These are phyloP conservation scores for Spilosoma lubricipeda DNA, from an alignment of 2,888 invertebrate genomes.

Conservation along the genomic window DNA sequence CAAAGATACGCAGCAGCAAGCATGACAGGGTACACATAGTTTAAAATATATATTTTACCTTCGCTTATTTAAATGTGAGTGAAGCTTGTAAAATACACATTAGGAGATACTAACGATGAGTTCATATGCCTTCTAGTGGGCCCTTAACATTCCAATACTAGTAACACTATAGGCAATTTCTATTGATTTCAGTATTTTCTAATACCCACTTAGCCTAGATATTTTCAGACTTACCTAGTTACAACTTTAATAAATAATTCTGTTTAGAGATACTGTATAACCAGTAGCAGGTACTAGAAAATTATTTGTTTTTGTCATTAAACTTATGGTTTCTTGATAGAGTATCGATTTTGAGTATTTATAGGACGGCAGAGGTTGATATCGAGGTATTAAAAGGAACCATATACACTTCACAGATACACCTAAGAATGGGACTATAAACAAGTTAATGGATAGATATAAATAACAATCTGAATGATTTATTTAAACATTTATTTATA, in stretches of 20 bases:
- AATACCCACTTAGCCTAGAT: constrained; percentile 1
- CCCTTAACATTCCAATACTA: background rate
- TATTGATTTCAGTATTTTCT: background rate
- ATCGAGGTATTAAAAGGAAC: background rate
- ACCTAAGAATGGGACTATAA: background rate
- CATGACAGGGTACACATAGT: no score
- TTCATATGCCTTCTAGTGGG: background rate
- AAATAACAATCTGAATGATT: no score
- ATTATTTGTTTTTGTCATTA: constrained; percentile 26
- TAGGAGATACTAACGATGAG: background rate
- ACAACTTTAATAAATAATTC: constrained; percentile 8
- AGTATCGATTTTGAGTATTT: constrained; percentile 17
- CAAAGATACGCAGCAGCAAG: no score
- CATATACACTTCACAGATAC: background rate
- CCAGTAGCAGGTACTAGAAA: background rate
- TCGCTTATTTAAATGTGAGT: background rate
- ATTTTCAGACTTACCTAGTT: background rate
- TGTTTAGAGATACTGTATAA: background rate
- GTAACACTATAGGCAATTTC: background rate
- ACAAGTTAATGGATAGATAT: background rate
- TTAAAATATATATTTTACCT: background rate
- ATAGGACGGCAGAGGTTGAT: background rate
- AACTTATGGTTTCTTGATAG: constrained; percentile 41
- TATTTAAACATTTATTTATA: no score
- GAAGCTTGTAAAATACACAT: background rate